These are phyloP conservation scores for Calliopum simillimum DNA, from an alignment of 2,888 invertebrate species.

Conservation along the genomic window DNA sequence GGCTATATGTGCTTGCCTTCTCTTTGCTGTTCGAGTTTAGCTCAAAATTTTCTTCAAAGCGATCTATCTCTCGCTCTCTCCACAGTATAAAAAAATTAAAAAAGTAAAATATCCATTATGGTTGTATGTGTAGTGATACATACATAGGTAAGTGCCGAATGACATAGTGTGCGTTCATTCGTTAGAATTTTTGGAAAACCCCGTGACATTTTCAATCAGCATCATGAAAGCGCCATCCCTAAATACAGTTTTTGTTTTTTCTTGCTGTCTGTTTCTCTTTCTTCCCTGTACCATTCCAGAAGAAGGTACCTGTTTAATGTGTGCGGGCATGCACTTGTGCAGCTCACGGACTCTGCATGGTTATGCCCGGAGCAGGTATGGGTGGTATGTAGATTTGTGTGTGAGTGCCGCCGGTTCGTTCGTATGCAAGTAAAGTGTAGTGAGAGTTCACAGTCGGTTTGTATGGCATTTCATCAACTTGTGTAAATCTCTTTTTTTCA, in stretches of 20 bases:
- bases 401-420: background rate
- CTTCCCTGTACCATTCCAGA: constrained; percentile 20
- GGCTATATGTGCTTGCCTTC: background rate
- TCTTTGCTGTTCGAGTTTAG: background rate
- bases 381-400: constrained; percentile 2
- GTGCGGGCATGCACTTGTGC: constrained; percentile 6
- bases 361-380: constrained; percentile 11
- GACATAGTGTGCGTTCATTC: constrained; percentile 37
- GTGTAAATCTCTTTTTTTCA: background rate
- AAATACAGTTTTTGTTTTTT: constrained; percentile 18
- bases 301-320: constrained; percentile 7
- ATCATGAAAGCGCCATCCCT: constrained; percentile 28
- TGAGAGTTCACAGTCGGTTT: too few relatives aligned
- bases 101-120: background rate
- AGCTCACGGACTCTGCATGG: constrained; percentile 20
- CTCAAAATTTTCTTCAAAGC: too few relatives aligned
- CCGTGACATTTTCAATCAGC: constrained; percentile 40
- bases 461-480: background rate
- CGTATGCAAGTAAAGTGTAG: constrained; percentile 13
- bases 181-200: constrained; percentile 42
- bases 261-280: constrained; percentile 1
- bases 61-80: background rate
- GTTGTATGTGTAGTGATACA: too few relatives aligned
- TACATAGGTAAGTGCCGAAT: background rate
- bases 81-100: background rate